Conservation (phyloP, 2,888 invertebrate species). For the Gisinianus flammeolus region DNA sequence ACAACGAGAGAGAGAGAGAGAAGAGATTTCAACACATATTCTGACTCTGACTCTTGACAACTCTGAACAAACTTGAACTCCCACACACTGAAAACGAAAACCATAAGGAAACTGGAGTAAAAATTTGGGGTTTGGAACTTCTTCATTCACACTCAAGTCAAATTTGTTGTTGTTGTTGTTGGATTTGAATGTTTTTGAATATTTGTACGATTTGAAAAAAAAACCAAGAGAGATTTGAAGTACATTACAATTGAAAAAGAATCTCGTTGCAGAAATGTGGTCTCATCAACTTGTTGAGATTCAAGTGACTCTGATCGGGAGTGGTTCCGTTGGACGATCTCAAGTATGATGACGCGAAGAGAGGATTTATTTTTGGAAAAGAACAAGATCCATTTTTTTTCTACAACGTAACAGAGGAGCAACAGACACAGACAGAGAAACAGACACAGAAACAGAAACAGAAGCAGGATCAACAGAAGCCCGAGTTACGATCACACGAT, state of each 20-base stretch:
- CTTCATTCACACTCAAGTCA: too few relatives aligned
- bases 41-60: too few relatives aligned
- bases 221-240: background rate
- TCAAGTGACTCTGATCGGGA: background rate
- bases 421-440: background rate
- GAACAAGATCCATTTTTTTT: constrained; percentile 9
- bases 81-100: too few relatives aligned
- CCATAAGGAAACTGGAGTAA: too few relatives aligned
- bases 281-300: background rate
- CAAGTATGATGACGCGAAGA: background rate
- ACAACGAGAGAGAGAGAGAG: too few relatives aligned
- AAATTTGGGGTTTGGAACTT: too few relatives aligned
- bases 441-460: background rate
- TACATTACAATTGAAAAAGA: background rate
- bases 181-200: background rate
- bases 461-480: background rate
- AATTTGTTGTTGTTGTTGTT: background rate
- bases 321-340: background rate
- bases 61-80: too few relatives aligned
- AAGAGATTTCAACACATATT: too few relatives aligned
- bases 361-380: constrained; percentile 11
- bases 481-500: background rate
- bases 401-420: background rate
- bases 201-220: background rate
- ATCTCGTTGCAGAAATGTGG: background rate